These are phyloP conservation scores for Nannobrachium achirus DNA, from an alignment of 2,113 vertebrate species.

Conservation along the genomic window DNA sequence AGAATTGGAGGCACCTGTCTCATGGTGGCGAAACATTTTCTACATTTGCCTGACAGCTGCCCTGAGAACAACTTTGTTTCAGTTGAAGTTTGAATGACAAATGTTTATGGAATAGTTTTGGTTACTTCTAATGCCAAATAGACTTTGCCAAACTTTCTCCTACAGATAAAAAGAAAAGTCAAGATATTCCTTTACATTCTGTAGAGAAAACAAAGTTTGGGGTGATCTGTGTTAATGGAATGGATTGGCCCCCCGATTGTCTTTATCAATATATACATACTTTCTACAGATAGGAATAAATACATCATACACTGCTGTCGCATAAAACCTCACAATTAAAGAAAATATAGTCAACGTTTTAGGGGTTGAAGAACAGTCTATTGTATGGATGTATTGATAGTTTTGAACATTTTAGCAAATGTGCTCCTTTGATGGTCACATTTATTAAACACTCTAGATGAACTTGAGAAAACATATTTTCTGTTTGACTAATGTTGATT, in stretches of 20 bases:
- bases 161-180: background rate
- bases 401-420: background rate
- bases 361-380: background rate
- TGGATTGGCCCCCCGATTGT: constrained; percentile 50
- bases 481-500: too few species aligned
- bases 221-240: constrained; percentile 53
- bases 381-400: background rate
- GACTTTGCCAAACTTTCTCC: background rate
- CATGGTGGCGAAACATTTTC: too few species aligned
- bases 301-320: constrained; percentile 68
- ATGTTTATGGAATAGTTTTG: background rate
- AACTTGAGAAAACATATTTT: too few species aligned
- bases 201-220: constrained; percentile 35
- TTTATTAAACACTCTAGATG: too few species aligned
- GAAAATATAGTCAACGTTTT: background rate
- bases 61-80: background rate
- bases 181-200: constrained; percentile 24
- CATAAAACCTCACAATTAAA: constrained; percentile 21
- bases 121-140: background rate
- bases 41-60: too few species aligned
- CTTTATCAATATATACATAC: constrained; percentile 72
- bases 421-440: too few species aligned
- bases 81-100: background rate
- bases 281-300: constrained; percentile 76
- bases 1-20: background rate